Base-by-base conservation (phyloP, 2,113 vertebrate species). In the Gopherus evgoodei region DNA sequence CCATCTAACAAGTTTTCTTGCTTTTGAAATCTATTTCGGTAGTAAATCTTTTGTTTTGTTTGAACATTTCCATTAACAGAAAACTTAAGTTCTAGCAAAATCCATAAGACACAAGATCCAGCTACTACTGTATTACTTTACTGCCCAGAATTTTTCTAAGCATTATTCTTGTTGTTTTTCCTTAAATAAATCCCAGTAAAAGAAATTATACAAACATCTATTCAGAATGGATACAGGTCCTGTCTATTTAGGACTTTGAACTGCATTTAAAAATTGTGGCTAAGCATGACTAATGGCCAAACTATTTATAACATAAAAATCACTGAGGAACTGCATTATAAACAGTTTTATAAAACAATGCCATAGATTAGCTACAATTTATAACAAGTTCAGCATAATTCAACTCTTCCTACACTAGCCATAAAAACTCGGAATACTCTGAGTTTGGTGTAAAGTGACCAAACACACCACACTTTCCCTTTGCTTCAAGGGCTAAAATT, bases 311-410 rank as follows among this genome's bases (percentile, higher is more conserved):
- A 47, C 44, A 35, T 91, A 91, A 72, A 0, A 2, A 42, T 47
- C n/a, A 52, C 0, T 0, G 0, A 89, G 5, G 14, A 79, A 31
- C 62, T 84, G 82, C 29, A 14, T 49, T 47, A 82, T 10, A 0
- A 90, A 82, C 11, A 93, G 54, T 5, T 78, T 91, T 78, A 93
- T 93, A 78, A 76, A 3, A 50, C 27, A 89, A 69, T 8, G 16
- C 1, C 2, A n/a, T 65, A 12, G 54, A 52, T 24, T 86, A 65
- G 29, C 69, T 35, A 35, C 22, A 7, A 25, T 13, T 93, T 90
- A 83, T 90, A 83, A 83, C 12, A 65, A 81, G 50, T 35, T 47
- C 35, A 42, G 7, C 49, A 13, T 75, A 87, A 47, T 59, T 83
- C 31, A 56, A 13, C 11, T 1, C 35, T 56, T 86, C 42, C 81